Conservation (phyloP, 92 coral and sea anemone genomes). For the Bergia sp. region DNA sequence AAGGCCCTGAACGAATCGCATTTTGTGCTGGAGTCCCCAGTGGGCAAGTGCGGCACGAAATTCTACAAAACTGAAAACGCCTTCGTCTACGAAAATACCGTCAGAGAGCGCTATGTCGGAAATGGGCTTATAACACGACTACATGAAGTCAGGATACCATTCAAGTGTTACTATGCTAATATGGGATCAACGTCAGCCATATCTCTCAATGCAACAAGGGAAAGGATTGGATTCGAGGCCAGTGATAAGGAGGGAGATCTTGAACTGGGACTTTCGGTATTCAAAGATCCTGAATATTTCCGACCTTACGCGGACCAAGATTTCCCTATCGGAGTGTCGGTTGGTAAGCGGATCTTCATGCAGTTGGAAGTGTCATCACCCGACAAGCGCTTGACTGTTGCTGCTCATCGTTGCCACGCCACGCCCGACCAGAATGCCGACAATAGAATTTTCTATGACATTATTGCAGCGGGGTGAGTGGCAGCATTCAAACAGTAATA, state of each 20-base stretch:
- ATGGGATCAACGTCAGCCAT: conserved; percentile 72
- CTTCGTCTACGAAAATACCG: conserved; percentile 75
- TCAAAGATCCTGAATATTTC: conserved; percentile 61
- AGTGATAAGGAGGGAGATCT: conserved; percentile 66
- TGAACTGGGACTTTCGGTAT: conserved; percentile 71
- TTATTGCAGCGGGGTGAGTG: conserved; percentile 76
- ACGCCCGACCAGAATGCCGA: conserved; percentile 85
- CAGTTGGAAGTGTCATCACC: conserved; percentile 71
- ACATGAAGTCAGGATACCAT: conserved; percentile 76
- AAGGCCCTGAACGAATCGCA: conserved; percentile 63
- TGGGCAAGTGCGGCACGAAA: conserved; percentile 73
- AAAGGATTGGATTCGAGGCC: conserved; percentile 70
- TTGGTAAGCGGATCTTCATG: conserved; percentile 66
- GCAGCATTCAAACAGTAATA: background rate
- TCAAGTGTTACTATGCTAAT: conserved; percentile 75
- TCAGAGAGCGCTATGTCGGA: conserved; percentile 63
- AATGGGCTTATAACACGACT: conserved; percentile 68
- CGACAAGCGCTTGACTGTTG: conserved; percentile 75
- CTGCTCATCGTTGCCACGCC: conserved; percentile 86
- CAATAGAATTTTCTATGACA: conserved; percentile 71
- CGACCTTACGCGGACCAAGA: conserved; percentile 77
- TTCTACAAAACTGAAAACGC: conserved; percentile 63
- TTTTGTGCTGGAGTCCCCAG: conserved; percentile 60
- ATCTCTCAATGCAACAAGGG: conserved; percentile 69
- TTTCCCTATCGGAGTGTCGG: conserved; percentile 82